phyloP scores from a whole-genome alignment of 1,140 invertebrate species.

The Scaptomyza pallida region DNA sequence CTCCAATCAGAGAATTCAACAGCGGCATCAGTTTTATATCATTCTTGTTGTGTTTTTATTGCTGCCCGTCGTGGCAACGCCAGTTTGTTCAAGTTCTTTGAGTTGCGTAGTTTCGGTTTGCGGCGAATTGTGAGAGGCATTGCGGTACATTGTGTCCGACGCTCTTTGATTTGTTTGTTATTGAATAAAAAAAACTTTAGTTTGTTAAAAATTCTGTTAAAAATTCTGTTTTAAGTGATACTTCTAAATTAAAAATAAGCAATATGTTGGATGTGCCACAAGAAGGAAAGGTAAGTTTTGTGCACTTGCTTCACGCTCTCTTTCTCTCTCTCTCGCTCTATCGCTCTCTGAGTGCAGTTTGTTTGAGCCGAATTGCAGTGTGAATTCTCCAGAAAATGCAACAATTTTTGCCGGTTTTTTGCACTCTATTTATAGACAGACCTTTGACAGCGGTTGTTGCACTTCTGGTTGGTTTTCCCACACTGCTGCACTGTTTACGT shows the following conservation, averaged over 20 bases:
- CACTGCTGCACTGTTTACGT: conserved; percentile 47
- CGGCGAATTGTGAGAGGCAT: too few relatives aligned
- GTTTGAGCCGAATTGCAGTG: conserved; percentile 3
- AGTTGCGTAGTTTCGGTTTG: conserved; percentile 27
- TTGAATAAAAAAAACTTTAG: conserved; percentile 4
- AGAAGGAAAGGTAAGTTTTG: conserved; percentile 73
- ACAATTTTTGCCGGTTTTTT: conserved; percentile 47
- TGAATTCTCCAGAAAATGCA: conserved; percentile 59
- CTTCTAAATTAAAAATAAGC: conserved; percentile 15
- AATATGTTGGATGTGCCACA: conserved; percentile 81
- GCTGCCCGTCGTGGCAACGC: not conserved
- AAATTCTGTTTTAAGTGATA: conserved; percentile 1
- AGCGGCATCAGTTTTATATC: conserved; percentile 58
- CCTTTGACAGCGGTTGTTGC: conserved; percentile 30
- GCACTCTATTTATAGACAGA: conserved; percentile 17
- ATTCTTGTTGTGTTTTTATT: conserved; percentile 50
- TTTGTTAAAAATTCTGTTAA: conserved; percentile 1
- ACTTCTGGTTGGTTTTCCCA: conserved; percentile 55
- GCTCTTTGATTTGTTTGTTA: conserved; percentile 2
- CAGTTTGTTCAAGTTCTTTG: conserved; percentile 52
- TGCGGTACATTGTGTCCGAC: conserved; percentile 7
- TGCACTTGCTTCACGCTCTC: not conserved
- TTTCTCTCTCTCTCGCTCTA: not conserved
- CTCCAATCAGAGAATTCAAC: conserved; percentile 38
- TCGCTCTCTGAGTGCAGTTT: conserved; percentile 24